These are phyloP conservation scores for Drosophila silvestris DNA, from an alignment of 2,888 invertebrate genomes.

Conservation along the genomic window DNA sequence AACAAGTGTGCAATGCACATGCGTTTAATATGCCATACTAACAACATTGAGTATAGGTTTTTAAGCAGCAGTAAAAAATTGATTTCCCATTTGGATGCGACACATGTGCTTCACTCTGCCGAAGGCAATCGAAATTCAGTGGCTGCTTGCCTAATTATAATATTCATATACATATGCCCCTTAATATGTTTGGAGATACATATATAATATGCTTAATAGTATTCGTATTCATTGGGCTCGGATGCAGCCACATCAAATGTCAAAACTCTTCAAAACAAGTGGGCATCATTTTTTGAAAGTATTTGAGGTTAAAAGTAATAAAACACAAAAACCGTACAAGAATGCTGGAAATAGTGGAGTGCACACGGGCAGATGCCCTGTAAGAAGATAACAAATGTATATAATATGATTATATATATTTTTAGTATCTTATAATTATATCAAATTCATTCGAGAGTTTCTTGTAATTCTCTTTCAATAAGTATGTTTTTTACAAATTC, in stretches of 20 bases:
- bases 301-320: conserved; percentile 18
- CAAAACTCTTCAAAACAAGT: conserved; percentile 52
- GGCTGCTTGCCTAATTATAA: conserved; percentile 39
- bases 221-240: neutral
- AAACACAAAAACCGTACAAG: neutral
- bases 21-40: conserved; percentile 22
- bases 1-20: conserved; percentile 41
- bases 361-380: neutral
- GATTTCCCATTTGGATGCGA: conserved; percentile 74
- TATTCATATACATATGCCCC: conserved; percentile 9
- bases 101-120: conserved; percentile 59
- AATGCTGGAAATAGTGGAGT: neutral
- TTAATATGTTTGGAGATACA: neutral
- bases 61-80: conserved; percentile 47
- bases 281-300: conserved; percentile 57
- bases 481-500: neutral
- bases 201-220: neutral
- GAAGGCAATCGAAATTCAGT: conserved; percentile 37
- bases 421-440: neutral
- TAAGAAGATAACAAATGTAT: neutral
- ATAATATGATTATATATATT: neutral
- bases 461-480: neutral
- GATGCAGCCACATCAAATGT: conserved; percentile 50
- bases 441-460: neutral
- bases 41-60: neutral